Conservation (phyloP, 2,888 invertebrate genomes). For the Clepsis dumicolana region DNA sequence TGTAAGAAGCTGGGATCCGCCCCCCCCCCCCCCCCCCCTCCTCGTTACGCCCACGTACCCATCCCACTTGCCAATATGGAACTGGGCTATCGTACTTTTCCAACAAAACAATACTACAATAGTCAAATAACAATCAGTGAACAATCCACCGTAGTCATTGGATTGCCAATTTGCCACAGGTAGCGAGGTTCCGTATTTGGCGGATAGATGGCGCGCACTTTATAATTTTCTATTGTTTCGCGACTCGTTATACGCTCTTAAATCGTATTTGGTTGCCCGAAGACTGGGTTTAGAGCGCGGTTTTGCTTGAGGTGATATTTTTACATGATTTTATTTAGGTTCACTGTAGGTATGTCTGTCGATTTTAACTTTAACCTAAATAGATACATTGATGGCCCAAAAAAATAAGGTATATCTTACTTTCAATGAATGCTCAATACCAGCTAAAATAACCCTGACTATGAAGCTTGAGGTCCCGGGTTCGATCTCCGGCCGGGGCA, state of each 20-base stretch:
- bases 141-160: slow-evolving; percentile 29
- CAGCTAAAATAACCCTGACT: too few relatives aligned
- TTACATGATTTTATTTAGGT: background rate
- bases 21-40: too few relatives aligned
- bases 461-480: too few relatives aligned
- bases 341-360: too few relatives aligned
- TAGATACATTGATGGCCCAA: too few relatives aligned
- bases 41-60: too few relatives aligned
- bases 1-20: too few relatives aligned
- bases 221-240: slow-evolving; percentile 31
- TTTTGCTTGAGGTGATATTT: background rate
- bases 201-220: slow-evolving; percentile 27
- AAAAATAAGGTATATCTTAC: too few relatives aligned
- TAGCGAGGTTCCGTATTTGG: slow-evolving; percentile 30
- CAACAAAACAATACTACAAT: slow-evolving; percentile 23
- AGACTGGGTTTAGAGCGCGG: background rate
- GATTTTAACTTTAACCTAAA: too few relatives aligned
- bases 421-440: too few relatives aligned
- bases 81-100: slow-evolving; percentile 4
- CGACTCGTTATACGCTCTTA: slow-evolving; percentile 26
- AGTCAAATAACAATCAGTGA: slow-evolving; percentile 31
- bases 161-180: too few relatives aligned
- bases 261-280: slow-evolving; percentile 10
- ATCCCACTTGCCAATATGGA: background rate
- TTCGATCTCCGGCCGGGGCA: too few relatives aligned